These are phyloP conservation scores for Columba livia DNA, from an alignment of 2,113 vertebrate genomes.

Conservation along the genomic window DNA sequence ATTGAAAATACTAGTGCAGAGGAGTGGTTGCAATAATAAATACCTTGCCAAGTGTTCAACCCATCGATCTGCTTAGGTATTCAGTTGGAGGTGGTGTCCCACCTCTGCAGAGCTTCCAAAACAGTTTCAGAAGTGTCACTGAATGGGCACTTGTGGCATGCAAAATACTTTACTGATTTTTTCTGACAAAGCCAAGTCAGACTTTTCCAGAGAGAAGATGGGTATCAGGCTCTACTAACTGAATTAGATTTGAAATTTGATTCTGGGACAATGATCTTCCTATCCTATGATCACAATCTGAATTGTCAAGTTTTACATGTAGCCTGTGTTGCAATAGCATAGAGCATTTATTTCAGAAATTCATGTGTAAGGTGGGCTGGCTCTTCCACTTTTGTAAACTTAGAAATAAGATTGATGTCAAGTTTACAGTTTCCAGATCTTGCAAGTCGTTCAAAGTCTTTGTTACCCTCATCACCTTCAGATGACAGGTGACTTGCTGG, in stretches of 20 bases:
- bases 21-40: accelerated
- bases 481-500: background rate
- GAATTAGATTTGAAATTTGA: background rate
- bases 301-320: background rate
- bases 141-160: background rate
- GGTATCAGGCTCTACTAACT: background rate
- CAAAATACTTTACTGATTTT: background rate
- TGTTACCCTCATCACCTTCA: background rate
- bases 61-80: background rate
- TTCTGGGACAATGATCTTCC: background rate
- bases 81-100: background rate
- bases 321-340: background rate
- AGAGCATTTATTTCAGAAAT: background rate
- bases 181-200: background rate
- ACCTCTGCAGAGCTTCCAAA: background rate
- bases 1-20: background rate
- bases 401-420: background rate
- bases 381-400: background rate
- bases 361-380: background rate
- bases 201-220: background rate
- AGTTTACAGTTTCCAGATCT: background rate
- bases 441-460: background rate
- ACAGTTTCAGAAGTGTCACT: background rate
- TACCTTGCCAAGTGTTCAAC: background rate
- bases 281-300: background rate